These are phyloP conservation scores for Blastobasis adustella DNA, from an alignment of 2,888 invertebrate species.

Conservation along the genomic window DNA sequence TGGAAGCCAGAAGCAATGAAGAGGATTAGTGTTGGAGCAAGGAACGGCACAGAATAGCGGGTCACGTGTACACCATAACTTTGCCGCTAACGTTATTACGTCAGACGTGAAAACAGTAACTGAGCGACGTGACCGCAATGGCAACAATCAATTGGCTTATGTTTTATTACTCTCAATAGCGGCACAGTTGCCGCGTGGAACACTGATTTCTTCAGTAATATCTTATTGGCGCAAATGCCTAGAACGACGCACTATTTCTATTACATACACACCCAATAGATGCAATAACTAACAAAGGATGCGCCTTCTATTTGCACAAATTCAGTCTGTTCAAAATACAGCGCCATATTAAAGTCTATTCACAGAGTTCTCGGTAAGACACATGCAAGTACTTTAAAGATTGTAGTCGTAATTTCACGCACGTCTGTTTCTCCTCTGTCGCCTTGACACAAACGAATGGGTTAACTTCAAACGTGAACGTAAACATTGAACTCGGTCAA, in stretches of 20 bases:
- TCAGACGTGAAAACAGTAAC: slow-evolving; percentile 72
- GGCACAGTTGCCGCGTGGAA: slow-evolving; percentile 24
- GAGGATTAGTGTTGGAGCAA: slow-evolving; percentile 26
- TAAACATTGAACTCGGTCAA: too few relatives aligned
- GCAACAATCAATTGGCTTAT: slow-evolving; percentile 67
- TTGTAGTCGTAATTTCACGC: slow-evolving; percentile 18
- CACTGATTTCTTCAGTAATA: slow-evolving; percentile 33
- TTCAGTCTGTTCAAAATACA: too few relatives aligned
- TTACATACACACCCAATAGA: too few relatives aligned
- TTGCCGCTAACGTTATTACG: slow-evolving; percentile 69
- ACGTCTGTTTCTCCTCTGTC: slow-evolving; percentile 22
- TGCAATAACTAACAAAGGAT: too few relatives aligned
- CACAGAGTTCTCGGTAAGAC: too few relatives aligned
- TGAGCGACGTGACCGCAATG: slow-evolving; percentile 70
- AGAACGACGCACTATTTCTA: too few relatives aligned
- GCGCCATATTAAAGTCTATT: too few relatives aligned
- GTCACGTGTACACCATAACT: slow-evolving; percentile 68
- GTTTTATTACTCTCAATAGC: slow-evolving; percentile 51
- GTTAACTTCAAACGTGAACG: slow-evolving; percentile 5
- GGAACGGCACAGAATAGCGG: slow-evolving; percentile 42
- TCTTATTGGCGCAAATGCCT: not conserved
- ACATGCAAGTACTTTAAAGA: not conserved
- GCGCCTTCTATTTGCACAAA: too few relatives aligned
- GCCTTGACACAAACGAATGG: slow-evolving; percentile 29
- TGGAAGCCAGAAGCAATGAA: slow-evolving; percentile 19